Base-by-base conservation (phyloP, 1,140 invertebrate genomes). In the Sitobion miscanthi region DNA sequence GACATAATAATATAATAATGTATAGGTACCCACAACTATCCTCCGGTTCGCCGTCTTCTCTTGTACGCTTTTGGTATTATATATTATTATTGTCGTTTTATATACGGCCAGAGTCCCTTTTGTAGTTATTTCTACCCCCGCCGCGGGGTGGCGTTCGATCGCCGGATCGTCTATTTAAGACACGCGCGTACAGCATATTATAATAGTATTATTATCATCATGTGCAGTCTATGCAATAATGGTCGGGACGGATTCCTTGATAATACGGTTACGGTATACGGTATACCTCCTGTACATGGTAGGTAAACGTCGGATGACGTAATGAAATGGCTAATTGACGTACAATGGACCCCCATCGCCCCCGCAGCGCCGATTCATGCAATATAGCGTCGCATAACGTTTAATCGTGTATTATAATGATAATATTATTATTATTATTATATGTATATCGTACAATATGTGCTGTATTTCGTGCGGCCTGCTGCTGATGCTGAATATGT, bases 251-350 rank as follows among this genome's bases (percentile, higher is more conserved):
- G 35, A 38, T 35, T 83, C 23, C 23, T 85, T 4, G 42, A 83
- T 83, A 83, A 21, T 23, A 38, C 42, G 42, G 35, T 38, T 6
- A 47, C 49, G 77, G 69, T 77, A 35, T 35, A 35, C 42, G 42
- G 42, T 42, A 42, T 42, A 42, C 42, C 42, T 42, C 83, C 35
- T 52, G 14, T 45, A 47, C 85, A n/a, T 47, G 17, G 38, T 14
- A 45, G 17, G 38, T 14, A 45, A 4, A 83, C 35, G 7, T 8
- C 35, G 35, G 11, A 9, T 23, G 11, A 17, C 17, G 47, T 49
- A 87, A 87, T 49, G 47, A 87, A 49, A 87, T n/a, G 47, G 45
- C 47, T 87, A 87, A 87, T 87, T 49, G 86, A 30, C 45, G 86
- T 52, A 87, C 86, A 87, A 87, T 49, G 52, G 86, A 30, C 45